phyloP scores from a whole-genome alignment of 1,140 invertebrate genomes.

The Drosophila malerkotliana region DNA sequence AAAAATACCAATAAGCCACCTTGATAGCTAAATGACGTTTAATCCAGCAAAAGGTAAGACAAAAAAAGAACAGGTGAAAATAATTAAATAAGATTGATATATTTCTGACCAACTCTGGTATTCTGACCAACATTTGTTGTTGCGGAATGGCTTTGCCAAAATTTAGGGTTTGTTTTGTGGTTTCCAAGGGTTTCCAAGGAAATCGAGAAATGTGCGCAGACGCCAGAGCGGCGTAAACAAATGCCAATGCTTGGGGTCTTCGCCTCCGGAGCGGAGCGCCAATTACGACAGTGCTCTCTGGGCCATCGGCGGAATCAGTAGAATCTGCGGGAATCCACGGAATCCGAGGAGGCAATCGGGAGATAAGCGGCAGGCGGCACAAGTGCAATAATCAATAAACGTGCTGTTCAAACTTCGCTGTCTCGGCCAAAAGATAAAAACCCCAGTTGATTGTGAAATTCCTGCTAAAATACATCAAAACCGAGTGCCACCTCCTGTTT shows the following conservation, averaged over 20 bases:
- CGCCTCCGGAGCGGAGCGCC: slow-evolving; percentile 35
- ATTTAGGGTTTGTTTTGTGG: slow-evolving; percentile 18
- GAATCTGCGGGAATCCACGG: slow-evolving; percentile 28
- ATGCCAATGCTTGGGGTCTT: slow-evolving; percentile 57
- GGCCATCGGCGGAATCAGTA: slow-evolving; percentile 54
- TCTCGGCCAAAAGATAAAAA: slow-evolving; percentile 53
- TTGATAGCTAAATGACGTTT: slow-evolving; percentile 27
- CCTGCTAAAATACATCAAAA: slow-evolving; percentile 32
- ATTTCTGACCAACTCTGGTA: too few relatives aligned
- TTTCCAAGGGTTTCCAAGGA: slow-evolving; percentile 8
- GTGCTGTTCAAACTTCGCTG: slow-evolving; percentile 55
- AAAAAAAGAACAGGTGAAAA: slow-evolving; percentile 6
- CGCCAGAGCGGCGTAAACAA: slow-evolving; percentile 75
- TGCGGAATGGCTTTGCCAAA: slow-evolving; percentile 19
- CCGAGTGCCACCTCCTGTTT: background rate
- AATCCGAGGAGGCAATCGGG: slow-evolving; percentile 14
- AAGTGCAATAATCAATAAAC: slow-evolving; percentile 78
- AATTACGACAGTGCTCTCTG: slow-evolving; percentile 66
- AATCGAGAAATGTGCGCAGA: slow-evolving; percentile 1
- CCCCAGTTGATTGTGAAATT: slow-evolving; percentile 63
- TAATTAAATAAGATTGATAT: background rate
- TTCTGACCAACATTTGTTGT: slow-evolving; percentile 26
- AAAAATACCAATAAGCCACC: background rate
- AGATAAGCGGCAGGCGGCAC: slow-evolving; percentile 54
- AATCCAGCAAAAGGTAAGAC: slow-evolving; percentile 3